Evolutionary conservation across 2,797 vertebrate species (phyloP).

Genomic region (Characodon lateralis): DNA sequence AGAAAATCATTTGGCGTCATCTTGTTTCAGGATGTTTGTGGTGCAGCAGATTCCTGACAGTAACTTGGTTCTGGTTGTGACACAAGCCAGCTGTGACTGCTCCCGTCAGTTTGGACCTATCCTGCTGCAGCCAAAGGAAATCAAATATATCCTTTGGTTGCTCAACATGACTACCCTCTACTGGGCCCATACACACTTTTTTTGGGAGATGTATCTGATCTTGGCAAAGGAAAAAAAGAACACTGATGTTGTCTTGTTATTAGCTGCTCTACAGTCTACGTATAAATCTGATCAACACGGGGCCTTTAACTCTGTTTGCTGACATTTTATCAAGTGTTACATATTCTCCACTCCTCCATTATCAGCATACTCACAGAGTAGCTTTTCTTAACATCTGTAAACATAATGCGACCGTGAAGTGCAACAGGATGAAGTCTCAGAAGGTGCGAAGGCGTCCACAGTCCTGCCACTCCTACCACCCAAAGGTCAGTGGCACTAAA

Average conservation of each 20-base stretch:
- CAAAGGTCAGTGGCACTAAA: conserved; percentile 82
- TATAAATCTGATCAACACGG: background rate
- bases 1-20: background rate
- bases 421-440: conserved; percentile 94
- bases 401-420: conserved; percentile 96
- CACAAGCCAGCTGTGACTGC: conserved; percentile 89
- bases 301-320: background rate
- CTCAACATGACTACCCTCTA: conserved; percentile 1
- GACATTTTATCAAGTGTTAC: background rate
- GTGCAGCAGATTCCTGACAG: conserved; percentile 87
- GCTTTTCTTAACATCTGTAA: conserved; percentile 77
- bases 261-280: background rate
- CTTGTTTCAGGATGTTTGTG: conserved; percentile 85
- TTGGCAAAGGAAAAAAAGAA: background rate
- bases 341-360: background rate
- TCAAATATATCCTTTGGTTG: conserved; percentile 94
- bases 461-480: conserved; percentile 93
- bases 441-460: conserved; percentile 90
- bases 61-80: conserved; percentile 90
- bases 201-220: background rate
- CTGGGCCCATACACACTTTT: background rate
- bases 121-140: conserved; percentile 85
- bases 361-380: background rate
- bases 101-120: conserved; percentile 85
- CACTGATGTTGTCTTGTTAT: background rate